A percentile compares a stretch with the other conserved stretches of the same genome.
These are phyloP conservation scores for Agrochola lychnidis DNA, from an alignment of 2,888 invertebrate genomes.

Conservation along the genomic window DNA sequence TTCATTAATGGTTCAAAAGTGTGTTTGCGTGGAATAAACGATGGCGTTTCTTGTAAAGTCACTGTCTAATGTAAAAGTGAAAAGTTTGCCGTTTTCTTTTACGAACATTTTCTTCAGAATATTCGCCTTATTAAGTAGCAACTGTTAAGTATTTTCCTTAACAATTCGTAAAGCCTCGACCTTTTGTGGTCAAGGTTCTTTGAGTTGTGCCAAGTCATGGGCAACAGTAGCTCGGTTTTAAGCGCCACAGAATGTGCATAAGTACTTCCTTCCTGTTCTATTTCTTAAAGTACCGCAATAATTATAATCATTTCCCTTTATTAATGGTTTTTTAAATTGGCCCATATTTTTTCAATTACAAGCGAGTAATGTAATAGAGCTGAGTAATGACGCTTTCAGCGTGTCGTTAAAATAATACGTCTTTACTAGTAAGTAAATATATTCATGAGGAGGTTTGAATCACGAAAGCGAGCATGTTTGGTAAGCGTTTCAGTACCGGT, in stretches of 20 bases:
- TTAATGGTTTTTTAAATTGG: conserved; percentile 53
- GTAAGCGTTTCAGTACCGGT: conserved; percentile 52
- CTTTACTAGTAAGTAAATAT: conserved; percentile 71
- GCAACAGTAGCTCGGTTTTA: conserved; percentile 14
- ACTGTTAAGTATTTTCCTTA: conserved; percentile 57
- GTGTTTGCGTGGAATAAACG: conserved; percentile 79
- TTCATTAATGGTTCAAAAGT: conserved; percentile 85
- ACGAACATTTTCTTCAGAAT: conserved; percentile 49
- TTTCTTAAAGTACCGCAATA: conserved; percentile 36
- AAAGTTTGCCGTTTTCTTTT: conserved; percentile 67
- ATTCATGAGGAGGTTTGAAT: conserved; percentile 69
- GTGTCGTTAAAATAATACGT: conserved; percentile 73
- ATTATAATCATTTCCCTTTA: conserved; percentile 53
- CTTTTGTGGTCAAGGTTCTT: conserved; percentile 58
- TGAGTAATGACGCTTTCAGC: conserved; percentile 64
- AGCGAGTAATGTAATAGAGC: conserved; percentile 45
- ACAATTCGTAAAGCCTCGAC: conserved; percentile 50
- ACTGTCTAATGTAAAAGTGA: conserved; percentile 71
- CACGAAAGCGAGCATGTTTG: conserved; percentile 72
- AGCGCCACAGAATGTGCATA: conserved; percentile 49
- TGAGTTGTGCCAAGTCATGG: conserved; percentile 51
- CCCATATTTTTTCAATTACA: conserved; percentile 63
- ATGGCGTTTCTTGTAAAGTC: conserved; percentile 73
- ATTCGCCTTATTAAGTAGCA: conserved; percentile 57
- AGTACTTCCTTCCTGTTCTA: conserved; percentile 48